Base-by-base conservation (phyloP, 2,113 vertebrate genomes). In the Ahaetulla prasina region DNA sequence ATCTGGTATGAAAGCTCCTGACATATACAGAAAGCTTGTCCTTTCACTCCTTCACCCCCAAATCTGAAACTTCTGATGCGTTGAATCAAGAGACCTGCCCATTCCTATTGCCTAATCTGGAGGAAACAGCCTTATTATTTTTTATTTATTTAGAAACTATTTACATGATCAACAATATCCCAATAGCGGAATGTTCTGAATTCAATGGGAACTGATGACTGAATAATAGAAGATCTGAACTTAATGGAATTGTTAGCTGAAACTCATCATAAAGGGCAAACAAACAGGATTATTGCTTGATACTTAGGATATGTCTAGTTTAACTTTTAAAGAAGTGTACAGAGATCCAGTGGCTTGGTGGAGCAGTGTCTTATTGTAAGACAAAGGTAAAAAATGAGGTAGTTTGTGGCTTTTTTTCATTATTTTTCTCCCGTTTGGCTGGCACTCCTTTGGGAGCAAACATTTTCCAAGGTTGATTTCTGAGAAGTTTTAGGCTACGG, bases 221-320 rank as follows among this genome's bases (percentile, higher is more conserved):
- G 35, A 22, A 80, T 43, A 43, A 80, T 22, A 43, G 35, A 80
- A 43, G 18, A 22, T 80, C 35, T 80, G 74, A 80, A 43, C 35
- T 80, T 35, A 80, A 80, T 80, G 74, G 74, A 80, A 80, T 43
- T 22, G 0, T 3, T 45, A 94, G 57, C 80, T 88, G 91, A 92
- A n/a, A 55, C 87, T 93, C 95, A 93, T 47, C 93, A 91, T 74
- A 52, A 20, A 91, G 90, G 27, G 39, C 30, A 91, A 91, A 95
- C 88, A 91, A 91, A 92, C 52, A 95, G 85, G 1, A 8, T 35
- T 91, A 3, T 23, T 89, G 89, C 85, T 90, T 74, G 39, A 11
- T 74, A 35, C 43, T 3, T 0, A 55, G 35, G 90, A 90, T 45
- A 35, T 16, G 11, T 86, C 18, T 10, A 54, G 60, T 3, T 63